Evolutionary conservation across 2,888 invertebrate species (phyloP).

Genomic region (Drosophila kanekoi): DNA sequence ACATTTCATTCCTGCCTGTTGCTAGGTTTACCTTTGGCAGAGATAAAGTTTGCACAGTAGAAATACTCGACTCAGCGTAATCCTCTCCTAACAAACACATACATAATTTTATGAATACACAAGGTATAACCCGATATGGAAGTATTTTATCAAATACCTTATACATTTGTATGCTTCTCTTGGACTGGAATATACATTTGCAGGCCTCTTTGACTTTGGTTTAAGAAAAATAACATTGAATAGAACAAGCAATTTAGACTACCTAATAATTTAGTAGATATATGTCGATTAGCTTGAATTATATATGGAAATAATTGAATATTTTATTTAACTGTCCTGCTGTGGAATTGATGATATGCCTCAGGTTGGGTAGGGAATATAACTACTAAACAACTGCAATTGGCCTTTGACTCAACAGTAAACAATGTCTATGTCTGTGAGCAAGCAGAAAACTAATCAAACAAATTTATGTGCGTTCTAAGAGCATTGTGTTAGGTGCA

Average conservation of each 20-base stretch:
- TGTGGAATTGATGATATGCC: conserved; percentile 28
- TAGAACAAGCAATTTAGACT: conserved; percentile 25
- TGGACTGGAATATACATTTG: neutral
- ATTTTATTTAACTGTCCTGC: conserved; percentile 16
- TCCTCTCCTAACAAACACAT: too few relatives aligned
- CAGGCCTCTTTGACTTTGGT: neutral
- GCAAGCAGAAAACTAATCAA: conserved; percentile 60
- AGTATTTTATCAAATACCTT: too few relatives aligned
- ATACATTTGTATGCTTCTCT: neutral
- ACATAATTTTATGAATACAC: too few relatives aligned
- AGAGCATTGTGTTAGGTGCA: conserved; percentile 54
- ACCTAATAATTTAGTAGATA: conserved; percentile 9
- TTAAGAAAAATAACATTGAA: neutral
- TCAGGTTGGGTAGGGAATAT: conserved; percentile 46
- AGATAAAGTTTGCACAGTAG: too few relatives aligned
- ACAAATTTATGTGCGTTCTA: conserved; percentile 72
- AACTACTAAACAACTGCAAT: conserved; percentile 29
- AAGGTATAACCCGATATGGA: too few relatives aligned
- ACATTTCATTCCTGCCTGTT: conserved; percentile 22
- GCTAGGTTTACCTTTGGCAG: too few relatives aligned
- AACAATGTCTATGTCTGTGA: conserved; percentile 47
- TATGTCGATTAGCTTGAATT: conserved; percentile 26
- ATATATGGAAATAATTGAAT: conserved; percentile 15
- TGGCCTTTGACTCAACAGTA: conserved; percentile 31
- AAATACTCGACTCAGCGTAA: too few relatives aligned